Conservation (phyloP, 2,888 invertebrate genomes). For the Gerris lacustris region DNA sequence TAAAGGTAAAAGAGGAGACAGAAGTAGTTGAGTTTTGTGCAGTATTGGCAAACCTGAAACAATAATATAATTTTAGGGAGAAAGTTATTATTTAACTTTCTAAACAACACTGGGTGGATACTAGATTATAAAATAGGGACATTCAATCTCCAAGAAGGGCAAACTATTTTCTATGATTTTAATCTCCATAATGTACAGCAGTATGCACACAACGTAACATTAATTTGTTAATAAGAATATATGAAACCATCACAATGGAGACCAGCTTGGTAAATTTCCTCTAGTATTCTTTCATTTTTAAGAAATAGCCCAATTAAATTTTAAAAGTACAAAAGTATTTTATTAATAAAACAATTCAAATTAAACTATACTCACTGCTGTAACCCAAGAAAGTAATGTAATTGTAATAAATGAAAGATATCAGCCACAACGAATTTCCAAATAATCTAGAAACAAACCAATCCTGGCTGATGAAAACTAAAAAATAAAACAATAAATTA, state of each 20-base stretch:
- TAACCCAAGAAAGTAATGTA: slow-evolving; percentile 97
- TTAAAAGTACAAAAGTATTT: too few species aligned
- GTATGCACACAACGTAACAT: too few species aligned
- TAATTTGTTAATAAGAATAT: too few species aligned
- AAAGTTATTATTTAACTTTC: slow-evolving; percentile 13
- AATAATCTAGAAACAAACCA: slow-evolving; percentile 69
- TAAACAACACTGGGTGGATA: too few species aligned
- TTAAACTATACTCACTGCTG: slow-evolving; percentile 55
- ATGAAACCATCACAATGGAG: too few species aligned
- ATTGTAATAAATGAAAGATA: slow-evolving; percentile 80
- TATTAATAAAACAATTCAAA: not conserved
- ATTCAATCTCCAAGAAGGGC: too few species aligned
- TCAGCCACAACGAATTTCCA: slow-evolving; percentile 87
- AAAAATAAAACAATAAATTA: slow-evolving; percentile 34
- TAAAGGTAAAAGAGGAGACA: slow-evolving; percentile 69
- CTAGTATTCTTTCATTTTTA: not conserved
- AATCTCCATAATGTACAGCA: too few species aligned
- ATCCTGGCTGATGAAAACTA: slow-evolving; percentile 64
- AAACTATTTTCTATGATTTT: too few species aligned
- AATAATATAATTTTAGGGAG: slow-evolving; percentile 24
- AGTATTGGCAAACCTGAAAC: slow-evolving; percentile 72
- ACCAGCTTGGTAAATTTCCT: too few species aligned
- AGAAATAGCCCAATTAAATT: too few species aligned
- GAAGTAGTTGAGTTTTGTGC: slow-evolving; percentile 68
- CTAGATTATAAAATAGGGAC: too few species aligned